Conservation (phyloP, 2,113 vertebrate species). For the Australoheros scitulus region DNA sequence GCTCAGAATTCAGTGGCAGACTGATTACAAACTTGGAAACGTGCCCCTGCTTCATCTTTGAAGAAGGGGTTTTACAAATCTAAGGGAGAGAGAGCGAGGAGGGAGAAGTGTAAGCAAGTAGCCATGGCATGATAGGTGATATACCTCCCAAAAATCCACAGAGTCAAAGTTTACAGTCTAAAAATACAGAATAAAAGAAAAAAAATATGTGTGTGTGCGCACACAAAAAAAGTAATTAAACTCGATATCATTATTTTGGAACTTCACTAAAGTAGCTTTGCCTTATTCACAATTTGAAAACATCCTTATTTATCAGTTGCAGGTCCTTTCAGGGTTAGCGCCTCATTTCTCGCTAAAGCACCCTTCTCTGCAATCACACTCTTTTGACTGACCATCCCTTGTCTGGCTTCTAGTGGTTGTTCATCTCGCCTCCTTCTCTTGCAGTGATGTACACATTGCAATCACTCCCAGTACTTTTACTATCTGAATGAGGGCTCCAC, state of each 20-base stretch:
- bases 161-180: background rate
- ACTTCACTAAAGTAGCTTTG: background rate
- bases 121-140: background rate
- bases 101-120: background rate
- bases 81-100: background rate
- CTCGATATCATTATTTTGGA: background rate
- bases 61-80: slow-evolving; percentile 35
- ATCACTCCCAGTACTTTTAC: no score
- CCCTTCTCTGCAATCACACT: background rate
- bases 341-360: background rate
- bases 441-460: no score
- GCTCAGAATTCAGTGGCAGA: slow-evolving; percentile 51
- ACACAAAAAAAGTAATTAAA: background rate
- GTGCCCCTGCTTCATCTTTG: slow-evolving; percentile 40
- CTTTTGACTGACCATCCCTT: background rate
- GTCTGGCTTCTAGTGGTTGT: background rate
- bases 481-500: no score
- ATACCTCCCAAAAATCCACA: background rate
- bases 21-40: slow-evolving; percentile 55
- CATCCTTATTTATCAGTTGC: no score
- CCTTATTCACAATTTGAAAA: background rate
- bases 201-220: no score
- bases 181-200: background rate
- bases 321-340: no score
- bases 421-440: no score